Conservation (phyloP, 2,888 invertebrate genomes). For the Leucophora obtusa region DNA sequence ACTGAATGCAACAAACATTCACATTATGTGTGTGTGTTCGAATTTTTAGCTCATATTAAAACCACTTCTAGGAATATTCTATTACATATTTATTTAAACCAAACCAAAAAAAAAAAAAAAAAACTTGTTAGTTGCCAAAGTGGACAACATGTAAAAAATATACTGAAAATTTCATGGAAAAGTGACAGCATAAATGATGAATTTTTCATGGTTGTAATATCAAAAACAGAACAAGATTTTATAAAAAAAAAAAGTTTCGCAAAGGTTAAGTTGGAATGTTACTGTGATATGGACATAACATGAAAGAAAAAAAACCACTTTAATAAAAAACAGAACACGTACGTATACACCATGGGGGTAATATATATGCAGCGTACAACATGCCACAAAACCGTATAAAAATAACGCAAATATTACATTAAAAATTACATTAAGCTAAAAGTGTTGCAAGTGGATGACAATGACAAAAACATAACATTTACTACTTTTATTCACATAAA, state of each 20-base stretch:
- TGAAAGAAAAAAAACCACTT: not conserved
- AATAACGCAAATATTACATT: not conserved
- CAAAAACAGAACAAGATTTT: not conserved
- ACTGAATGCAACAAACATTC: too few relatives aligned
- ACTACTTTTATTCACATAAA: too few relatives aligned
- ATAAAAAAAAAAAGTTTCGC: slow-evolving; percentile 2
- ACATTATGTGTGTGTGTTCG: too few relatives aligned
- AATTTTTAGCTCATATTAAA: not conserved
- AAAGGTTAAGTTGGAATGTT: not conserved
- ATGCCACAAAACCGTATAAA: not conserved
- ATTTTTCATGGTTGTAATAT: slow-evolving; percentile 6
- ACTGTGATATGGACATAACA: not conserved
- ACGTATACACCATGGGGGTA: too few relatives aligned
- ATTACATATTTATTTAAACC: not conserved
- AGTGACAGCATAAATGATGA: slow-evolving; percentile 3
- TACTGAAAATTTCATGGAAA: not conserved
- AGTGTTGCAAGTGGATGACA: not conserved
- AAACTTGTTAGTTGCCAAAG: slow-evolving; percentile 5
- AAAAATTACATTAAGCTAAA: not conserved
- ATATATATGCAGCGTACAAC: not conserved
- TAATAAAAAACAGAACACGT: not conserved
- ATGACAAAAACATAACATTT: too few relatives aligned
- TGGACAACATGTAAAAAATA: not conserved
- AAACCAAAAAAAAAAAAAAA: not conserved
- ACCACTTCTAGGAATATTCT: not conserved